Conservation (phyloP, 2,888 invertebrate genomes). For the Eupithecia vulgata region DNA sequence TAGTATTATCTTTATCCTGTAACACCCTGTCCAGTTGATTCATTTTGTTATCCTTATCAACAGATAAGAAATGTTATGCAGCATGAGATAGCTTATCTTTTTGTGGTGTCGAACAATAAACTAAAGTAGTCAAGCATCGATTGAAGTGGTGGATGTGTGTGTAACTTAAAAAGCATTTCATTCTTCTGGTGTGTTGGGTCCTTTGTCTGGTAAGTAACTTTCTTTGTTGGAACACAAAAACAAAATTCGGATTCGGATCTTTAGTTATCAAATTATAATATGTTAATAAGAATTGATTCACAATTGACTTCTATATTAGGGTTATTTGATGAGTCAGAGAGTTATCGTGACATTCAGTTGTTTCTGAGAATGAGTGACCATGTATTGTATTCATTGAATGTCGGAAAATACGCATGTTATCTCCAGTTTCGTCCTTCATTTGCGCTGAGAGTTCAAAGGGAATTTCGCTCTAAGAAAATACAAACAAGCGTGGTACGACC, state of each 20-base stretch:
- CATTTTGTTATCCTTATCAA: slow-evolving; percentile 40
- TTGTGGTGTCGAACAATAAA: slow-evolving; percentile 31
- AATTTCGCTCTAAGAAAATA: background rate
- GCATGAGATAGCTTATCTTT: slow-evolving; percentile 41
- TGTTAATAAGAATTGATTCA: background rate
- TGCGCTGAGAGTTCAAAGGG: background rate
- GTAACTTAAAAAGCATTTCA: background rate
- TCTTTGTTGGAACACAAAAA: background rate
- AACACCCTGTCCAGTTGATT: slow-evolving; percentile 15
- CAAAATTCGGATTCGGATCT: background rate
- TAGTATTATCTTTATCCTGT: background rate
- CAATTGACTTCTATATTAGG: background rate
- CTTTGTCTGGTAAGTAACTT: slow-evolving; percentile 23
- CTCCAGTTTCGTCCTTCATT: background rate
- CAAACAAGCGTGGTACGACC: background rate
- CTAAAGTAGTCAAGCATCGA: slow-evolving; percentile 24
- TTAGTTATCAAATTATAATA: background rate
- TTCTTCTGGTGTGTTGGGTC: background rate
- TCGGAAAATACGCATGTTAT: background rate
- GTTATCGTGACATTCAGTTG: background rate
- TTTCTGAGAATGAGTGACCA: slow-evolving; percentile 8
- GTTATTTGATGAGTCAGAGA: background rate
- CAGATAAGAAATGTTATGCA: slow-evolving; percentile 42
- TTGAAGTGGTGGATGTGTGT: slow-evolving; percentile 22
- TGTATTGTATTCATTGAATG: background rate